phyloP scores from a whole-genome alignment of 1,140 invertebrate genomes.

The Achroia grisella region DNA sequence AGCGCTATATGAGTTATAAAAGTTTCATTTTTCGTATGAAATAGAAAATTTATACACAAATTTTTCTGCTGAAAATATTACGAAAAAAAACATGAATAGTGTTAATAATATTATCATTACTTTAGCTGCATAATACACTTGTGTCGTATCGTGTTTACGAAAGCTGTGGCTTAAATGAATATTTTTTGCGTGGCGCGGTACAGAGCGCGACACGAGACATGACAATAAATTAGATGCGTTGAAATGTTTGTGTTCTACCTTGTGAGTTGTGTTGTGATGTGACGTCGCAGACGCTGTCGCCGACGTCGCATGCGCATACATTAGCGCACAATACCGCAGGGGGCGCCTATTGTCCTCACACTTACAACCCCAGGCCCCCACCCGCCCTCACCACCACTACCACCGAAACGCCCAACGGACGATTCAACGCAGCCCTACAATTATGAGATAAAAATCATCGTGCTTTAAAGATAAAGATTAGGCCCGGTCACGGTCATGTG shows the following conservation, averaged over 20 bases:
- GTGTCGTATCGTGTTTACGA: not conserved
- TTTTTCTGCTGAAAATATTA: no score
- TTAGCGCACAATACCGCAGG: conserved; percentile 64
- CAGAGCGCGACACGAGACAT: conserved; percentile 63
- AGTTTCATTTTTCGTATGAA: no score
- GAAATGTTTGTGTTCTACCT: conserved; percentile 73
- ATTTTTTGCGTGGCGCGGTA: conserved; percentile 59
- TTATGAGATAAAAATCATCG: conserved; percentile 61
- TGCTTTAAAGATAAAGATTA: conserved; percentile 7
- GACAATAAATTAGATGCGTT: conserved; percentile 71
- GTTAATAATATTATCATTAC: no score
- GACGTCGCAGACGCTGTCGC: conserved; percentile 47
- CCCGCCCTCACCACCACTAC: conserved; percentile 5
- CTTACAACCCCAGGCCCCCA: conserved; percentile 22
- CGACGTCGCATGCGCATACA: conserved; percentile 57
- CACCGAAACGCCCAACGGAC: conserved; percentile 42
- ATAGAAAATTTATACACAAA: no score
- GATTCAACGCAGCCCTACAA: conserved; percentile 50
- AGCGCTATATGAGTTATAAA: no score
- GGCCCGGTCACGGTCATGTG: no score
- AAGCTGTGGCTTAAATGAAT: conserved; percentile 47
- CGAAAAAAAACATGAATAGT: no score
- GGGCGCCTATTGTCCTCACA: conserved; percentile 60
- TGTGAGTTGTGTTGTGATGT: no score
- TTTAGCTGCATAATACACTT: not conserved